A percentile compares a stretch with the other conserved stretches of the same genome.
phyloP scores from a whole-genome alignment of 2,888 invertebrate genomes.

The Eustalomyia histrio region DNA sequence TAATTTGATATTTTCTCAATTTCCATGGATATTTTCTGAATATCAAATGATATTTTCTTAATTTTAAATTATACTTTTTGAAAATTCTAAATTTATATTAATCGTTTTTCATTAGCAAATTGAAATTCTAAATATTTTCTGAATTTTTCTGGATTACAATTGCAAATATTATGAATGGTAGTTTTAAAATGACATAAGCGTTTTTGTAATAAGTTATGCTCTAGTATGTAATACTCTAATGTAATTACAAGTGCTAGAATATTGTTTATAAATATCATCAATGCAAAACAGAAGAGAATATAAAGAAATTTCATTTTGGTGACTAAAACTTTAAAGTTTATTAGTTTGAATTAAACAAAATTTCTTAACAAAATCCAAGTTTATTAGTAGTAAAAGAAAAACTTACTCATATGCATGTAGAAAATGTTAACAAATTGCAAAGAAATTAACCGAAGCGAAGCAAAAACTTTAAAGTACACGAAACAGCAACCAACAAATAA shows the following conservation, averaged over 20 bases:
- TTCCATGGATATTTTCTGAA: too few species aligned
- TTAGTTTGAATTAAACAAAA: slow-evolving; percentile 33
- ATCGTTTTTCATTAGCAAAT: too few species aligned
- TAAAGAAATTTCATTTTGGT: slow-evolving; percentile 40
- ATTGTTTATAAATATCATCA: slow-evolving; percentile 10
- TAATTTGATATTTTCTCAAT: too few species aligned
- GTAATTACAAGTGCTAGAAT: not conserved
- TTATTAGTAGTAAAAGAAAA: not conserved
- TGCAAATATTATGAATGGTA: too few species aligned
- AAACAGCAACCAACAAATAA: not conserved
- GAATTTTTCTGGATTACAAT: too few species aligned
- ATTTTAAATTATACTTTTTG: too few species aligned
- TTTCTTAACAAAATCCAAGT: slow-evolving; percentile 32
- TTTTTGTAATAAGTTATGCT: not conserved
- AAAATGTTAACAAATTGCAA: not conserved
- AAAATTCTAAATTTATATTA: too few species aligned
- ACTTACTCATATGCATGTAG: not conserved
- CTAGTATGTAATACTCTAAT: not conserved
- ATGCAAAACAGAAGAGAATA: not conserved
- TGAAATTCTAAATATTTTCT: too few species aligned
- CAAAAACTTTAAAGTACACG: not conserved
- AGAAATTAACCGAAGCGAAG: not conserved
- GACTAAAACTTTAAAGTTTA: slow-evolving; percentile 44
- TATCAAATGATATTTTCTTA: too few species aligned
- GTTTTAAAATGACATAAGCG: too few species aligned